Conservation (phyloP, 2,888 invertebrate species). For the Xestia sexstrigata region DNA sequence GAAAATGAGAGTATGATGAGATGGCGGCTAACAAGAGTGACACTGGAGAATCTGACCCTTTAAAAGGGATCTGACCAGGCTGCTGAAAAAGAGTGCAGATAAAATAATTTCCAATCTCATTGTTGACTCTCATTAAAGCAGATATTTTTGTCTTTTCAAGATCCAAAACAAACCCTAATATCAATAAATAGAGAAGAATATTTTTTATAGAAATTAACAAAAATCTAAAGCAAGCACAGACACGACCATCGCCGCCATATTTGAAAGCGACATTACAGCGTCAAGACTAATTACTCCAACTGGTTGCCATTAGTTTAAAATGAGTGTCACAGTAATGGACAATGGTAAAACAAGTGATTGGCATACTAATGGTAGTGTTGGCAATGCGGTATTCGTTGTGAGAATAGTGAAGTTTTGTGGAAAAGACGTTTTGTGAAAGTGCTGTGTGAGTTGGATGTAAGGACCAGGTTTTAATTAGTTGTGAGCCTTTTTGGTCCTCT, state of each 20-base stretch:
- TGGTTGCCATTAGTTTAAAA: constrained; percentile 72
- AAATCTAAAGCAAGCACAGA: neutral
- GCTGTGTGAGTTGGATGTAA: neutral
- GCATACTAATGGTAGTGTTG: constrained; percentile 45
- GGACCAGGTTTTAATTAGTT: constrained; percentile 9
- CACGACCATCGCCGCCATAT: constrained; percentile 23
- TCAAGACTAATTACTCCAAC: constrained; percentile 72
- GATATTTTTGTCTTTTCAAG: neutral
- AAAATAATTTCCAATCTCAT: neutral
- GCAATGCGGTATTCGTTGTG: constrained; percentile 15
- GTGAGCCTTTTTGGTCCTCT: neutral
- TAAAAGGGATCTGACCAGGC: neutral
- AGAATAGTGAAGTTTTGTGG: constrained; percentile 38
- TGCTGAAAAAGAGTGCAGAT: neutral
- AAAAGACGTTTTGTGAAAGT: constrained; percentile 24
- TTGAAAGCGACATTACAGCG: constrained; percentile 55
- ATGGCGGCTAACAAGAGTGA: neutral
- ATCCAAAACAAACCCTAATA: neutral
- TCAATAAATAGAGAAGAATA: neutral
- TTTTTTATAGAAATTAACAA: neutral
- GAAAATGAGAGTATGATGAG: no score
- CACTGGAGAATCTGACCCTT: neutral
- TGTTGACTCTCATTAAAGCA: neutral
- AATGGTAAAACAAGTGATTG: constrained; percentile 49
- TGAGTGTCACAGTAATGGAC: constrained; percentile 53